Evolutionary conservation across 2,888 invertebrate species (phyloP), one percentile per base, ranked within the genome.

Genomic region (Rhimphoctona megacephalus): DNA sequence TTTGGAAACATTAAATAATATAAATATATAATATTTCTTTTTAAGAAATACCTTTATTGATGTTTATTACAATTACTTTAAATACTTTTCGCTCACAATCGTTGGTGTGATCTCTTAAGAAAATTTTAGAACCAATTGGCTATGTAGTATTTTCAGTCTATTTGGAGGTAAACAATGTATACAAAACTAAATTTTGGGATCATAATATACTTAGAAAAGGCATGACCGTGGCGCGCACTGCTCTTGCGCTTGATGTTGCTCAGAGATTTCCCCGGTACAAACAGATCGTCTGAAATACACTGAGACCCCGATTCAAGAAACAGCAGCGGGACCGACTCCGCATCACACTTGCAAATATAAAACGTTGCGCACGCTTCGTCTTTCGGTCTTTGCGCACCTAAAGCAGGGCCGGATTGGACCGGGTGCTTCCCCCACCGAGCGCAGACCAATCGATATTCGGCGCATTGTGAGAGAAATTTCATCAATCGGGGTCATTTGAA

Each of bases 211-310:
- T 30, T 22, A 19, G 33, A 9, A 43, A 64, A 49, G n/a, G 72
- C 33, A 49, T 6, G 36, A 22, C 36, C 64, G 72, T 64, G n/a
- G 64, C 64, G 72, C 25, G 22, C 49, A 39, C 74, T n/a, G 52
- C 73, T 61, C 33, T 78, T 70, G 80, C 39, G 73, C 66, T 81
- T 43, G 54, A 22, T 19, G 30, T 54, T 46, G 72, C 72, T 66
- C 6, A 74, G 54, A 74, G 39, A 74, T 74, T 74, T 66, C 54
- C 66, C 78, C 17, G 19, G 39, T 39, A 67, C 30, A 39, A 52
- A 67, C 14, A 64, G n/a, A 73, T 19, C 39, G 9, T 19, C 30
- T 19, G 39, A 39, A 19, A 54, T 36, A 67, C n/a, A n/a, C n/a
- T n/a, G n/a, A n/a, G n/a, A n/a, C n/a, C n/a, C n/a, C n/a, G n/a